Evolutionary conservation across 2,797 vertebrate species (phyloP), one percentile per base, ranked within the genome.

Genomic region (Cryptoprocta ferox): DNA sequence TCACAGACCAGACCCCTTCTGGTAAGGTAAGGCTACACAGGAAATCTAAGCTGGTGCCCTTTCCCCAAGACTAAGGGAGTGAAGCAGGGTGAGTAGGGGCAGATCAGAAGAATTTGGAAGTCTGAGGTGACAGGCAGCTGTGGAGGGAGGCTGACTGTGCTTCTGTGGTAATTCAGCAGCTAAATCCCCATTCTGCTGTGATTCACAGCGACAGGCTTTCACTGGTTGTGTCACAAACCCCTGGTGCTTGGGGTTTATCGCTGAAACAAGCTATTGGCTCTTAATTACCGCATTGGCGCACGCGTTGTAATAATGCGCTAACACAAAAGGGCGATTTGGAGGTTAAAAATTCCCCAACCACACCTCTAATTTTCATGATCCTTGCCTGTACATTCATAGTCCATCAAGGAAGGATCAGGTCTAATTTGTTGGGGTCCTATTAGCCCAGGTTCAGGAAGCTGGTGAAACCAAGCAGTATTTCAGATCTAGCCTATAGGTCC

Each of bases 231-330:
- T 96, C 2, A 14, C 76, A 97, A 95, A 79, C 6, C 88, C 75
- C 89, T 0, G 2, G 63, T 91, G 91, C 95, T 83, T 0, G 16
- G 56, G 6, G 19, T 81, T 97, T 95, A 89, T 5, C 28, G 19
- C 53, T 88, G 84, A 78, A 96, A 97, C 35, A 85, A 97, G 48
- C 80, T 84, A 86, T 42, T 14, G 59, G 45, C 63, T 97, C 94
- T 97, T 97, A 94, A 97, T 61, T 95, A 92, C 48, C 66, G 59
- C 53, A 95, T 95, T 95, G 96, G 78, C 84, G 78, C 32, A 83
- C 0, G 0, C 11, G 45, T 39, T 89, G 37, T 6, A 84, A 86
- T 92, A 94, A 95, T 85, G 79, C 79, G 59, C 13, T 30, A 91
- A 65, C 59, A 92, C 50, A 87, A 73, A 91, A 94, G 70, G 65